phyloP scores from a whole-genome alignment of 2,797 vertebrate genomes.

The Eospalax fontanierii region DNA sequence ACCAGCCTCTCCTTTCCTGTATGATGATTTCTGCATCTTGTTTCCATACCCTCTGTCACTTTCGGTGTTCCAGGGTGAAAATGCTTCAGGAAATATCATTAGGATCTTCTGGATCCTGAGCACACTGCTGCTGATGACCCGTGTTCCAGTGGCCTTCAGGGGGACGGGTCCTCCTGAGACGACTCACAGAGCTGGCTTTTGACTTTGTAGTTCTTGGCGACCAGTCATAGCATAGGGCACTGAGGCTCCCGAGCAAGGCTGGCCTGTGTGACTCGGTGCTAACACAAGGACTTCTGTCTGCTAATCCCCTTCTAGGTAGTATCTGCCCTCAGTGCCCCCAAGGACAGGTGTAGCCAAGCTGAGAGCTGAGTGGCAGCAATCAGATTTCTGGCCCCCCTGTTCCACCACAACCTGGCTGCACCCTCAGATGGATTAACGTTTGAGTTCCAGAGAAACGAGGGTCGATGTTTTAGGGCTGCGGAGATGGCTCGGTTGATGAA shows the following conservation, averaged over 20 bases:
- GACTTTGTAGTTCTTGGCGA: background rate
- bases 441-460: background rate
- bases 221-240: accelerated
- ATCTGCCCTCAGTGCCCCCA: background rate
- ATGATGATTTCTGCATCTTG: background rate
- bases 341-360: background rate
- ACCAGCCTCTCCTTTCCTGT: background rate
- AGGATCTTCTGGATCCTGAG: background rate
- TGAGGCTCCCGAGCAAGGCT: background rate
- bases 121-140: background rate
- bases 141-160: background rate
- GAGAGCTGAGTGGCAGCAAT: too few relatives aligned
- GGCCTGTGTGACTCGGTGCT: accelerated
- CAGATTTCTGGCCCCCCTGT: too few relatives aligned
- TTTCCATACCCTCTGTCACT: background rate
- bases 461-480: too few relatives aligned
- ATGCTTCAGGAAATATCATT: background rate
- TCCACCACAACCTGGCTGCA: accelerated
- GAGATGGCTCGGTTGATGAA: too few relatives aligned
- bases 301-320: background rate
- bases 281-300: too few relatives aligned
- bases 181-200: background rate
- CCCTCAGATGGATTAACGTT: background rate
- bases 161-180: background rate
- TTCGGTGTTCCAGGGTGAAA: background rate